These are phyloP conservation scores for Standfussiana lucernea DNA, from an alignment of 2,888 invertebrate genomes.

Conservation along the genomic window DNA sequence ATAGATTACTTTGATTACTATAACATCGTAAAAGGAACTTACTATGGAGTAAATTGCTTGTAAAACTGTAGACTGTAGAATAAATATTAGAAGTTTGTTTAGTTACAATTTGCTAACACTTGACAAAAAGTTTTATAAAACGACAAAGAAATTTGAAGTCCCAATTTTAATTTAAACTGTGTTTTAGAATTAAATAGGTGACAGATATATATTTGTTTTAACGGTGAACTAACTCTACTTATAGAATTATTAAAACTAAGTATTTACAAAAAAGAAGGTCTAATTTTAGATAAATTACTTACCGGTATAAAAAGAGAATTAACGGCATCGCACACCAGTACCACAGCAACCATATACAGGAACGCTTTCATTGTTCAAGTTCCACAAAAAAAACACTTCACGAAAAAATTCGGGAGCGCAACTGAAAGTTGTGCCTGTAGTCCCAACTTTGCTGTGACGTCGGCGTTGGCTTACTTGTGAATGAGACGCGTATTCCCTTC, in stretches of 20 bases:
- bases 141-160: not conserved
- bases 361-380: conserved; percentile 81
- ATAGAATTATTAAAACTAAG: no score
- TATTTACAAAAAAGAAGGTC: no score
- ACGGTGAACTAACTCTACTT: no score
- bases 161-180: not conserved
- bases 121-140: not conserved
- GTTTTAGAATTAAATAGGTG: not conserved
- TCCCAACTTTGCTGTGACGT: conserved; percentile 76
- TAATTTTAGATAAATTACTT: conserved; percentile 68
- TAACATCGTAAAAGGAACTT: not conserved
- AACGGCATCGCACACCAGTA: conserved; percentile 80
- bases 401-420: conserved; percentile 68
- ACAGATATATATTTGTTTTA: not conserved
- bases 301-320: conserved; percentile 84
- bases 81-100: not conserved
- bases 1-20: conserved; percentile 19
- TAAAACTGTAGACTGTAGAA: not conserved
- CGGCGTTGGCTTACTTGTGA: conserved; percentile 83
- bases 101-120: not conserved
- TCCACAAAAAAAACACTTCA: conserved; percentile 76
- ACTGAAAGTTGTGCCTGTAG: conserved; percentile 75
- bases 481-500: conserved; percentile 81
- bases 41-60: not conserved
- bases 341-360: conserved; percentile 76